Conservation (phyloP, 23 tunicate species). For the Styela clava region DNA sequence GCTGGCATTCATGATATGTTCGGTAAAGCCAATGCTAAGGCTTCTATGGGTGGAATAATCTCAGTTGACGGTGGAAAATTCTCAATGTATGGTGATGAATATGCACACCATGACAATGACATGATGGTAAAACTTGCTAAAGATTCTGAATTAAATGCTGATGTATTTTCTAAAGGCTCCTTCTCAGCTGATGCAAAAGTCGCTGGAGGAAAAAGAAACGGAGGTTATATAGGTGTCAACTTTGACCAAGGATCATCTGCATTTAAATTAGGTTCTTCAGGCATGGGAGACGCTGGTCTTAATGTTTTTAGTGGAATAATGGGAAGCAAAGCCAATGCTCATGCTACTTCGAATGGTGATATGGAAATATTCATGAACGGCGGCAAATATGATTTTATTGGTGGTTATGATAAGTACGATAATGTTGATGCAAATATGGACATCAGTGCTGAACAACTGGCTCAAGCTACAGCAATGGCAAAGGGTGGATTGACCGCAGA, state of each 20-base stretch:
- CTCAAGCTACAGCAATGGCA: not conserved
- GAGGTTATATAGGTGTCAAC: not conserved
- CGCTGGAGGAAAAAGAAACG: not conserved
- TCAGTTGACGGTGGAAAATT: not conserved
- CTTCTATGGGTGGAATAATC: not conserved
- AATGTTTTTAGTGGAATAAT: not conserved
- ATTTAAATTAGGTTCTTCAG: not conserved
- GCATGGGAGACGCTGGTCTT: not conserved
- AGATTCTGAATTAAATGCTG: not conserved
- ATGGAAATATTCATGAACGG: not conserved
- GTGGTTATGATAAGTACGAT: not conserved
- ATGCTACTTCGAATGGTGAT: not conserved
- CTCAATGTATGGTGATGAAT: not conserved
- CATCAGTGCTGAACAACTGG: not conserved
- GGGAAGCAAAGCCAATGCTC: not conserved
- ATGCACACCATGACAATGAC: not conserved
- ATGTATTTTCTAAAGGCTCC: not conserved
- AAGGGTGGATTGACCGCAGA: not conserved
- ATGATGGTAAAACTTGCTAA: not conserved
- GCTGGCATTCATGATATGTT: not conserved
- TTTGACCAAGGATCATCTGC: not conserved
- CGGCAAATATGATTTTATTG: not conserved
- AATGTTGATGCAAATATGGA: not conserved
- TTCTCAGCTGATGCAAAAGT: not conserved
- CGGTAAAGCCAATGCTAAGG: not conserved